phyloP scores from a whole-genome alignment of 2,113 vertebrate species.

The Scophthalmus maximus region DNA sequence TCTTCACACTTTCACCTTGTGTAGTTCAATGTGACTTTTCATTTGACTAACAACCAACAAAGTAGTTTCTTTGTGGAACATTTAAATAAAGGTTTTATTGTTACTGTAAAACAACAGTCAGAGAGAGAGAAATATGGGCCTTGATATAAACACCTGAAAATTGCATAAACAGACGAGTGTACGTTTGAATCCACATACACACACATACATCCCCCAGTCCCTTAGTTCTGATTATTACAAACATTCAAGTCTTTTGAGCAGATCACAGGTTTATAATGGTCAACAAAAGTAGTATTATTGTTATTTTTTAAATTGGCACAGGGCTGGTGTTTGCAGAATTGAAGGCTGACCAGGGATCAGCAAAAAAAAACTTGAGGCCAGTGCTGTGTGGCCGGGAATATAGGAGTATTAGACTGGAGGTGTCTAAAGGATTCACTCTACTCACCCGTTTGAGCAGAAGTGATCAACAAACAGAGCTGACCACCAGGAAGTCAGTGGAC shows the following conservation, averaged over 20 bases:
- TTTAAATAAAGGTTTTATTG: slow-evolving; percentile 75
- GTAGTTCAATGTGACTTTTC: no score
- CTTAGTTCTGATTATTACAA: slow-evolving; percentile 16
- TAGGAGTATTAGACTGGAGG: neutral
- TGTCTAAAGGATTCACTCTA: neutral
- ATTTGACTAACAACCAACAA: no score
- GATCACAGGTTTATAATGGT: slow-evolving; percentile 45
- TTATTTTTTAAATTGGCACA: neutral
- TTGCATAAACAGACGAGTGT: slow-evolving; percentile 65
- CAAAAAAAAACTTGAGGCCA: slow-evolving; percentile 7
- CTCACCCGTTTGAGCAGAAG: no score
- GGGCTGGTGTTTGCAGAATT: slow-evolving; percentile 25
- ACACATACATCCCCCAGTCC: neutral
- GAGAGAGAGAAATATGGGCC: slow-evolving; percentile 54
- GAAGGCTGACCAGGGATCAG: slow-evolving; percentile 23
- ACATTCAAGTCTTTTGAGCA: slow-evolving; percentile 43
- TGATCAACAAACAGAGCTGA: neutral
- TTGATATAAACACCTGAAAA: slow-evolving; percentile 72
- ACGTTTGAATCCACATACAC: neutral
- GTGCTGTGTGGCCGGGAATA: neutral
- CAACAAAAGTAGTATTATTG: slow-evolving; percentile 41
- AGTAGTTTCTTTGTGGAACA: neutral
- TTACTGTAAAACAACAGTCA: slow-evolving; percentile 68
- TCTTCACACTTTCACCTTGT: neutral
- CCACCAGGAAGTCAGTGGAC: neutral